Conservation (phyloP, 2,113 vertebrate species). For the Mystacornis crossleyi region DNA sequence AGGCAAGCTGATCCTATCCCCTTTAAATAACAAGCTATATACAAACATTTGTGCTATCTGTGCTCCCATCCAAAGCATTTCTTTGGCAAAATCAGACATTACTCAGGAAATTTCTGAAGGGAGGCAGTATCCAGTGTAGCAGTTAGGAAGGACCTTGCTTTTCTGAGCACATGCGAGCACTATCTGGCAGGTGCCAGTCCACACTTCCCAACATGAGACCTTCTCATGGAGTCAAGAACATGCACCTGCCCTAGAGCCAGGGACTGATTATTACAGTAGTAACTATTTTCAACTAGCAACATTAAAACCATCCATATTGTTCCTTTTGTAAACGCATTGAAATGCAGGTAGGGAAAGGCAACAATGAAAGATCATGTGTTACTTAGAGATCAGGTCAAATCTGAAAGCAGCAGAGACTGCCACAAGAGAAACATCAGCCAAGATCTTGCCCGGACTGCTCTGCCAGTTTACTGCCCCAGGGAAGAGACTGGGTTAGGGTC, state of each 20-base stretch:
- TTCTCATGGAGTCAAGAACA: not conserved
- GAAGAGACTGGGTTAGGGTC: not conserved
- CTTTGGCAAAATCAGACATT: not conserved
- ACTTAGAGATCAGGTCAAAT: not conserved
- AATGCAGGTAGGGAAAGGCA: not conserved
- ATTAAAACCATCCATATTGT: not conserved
- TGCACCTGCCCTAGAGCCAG: not conserved
- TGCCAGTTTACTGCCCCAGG: not conserved
- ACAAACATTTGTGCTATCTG: not conserved
- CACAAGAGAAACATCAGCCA: not conserved
- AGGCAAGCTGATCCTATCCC: not conserved
- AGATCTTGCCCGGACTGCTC: accelerated
- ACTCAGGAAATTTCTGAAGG: not conserved
- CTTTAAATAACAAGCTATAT: not conserved
- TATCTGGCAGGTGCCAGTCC: not conserved
- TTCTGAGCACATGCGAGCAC: not conserved
- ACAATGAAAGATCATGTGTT: not conserved
- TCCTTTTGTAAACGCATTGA: not conserved
- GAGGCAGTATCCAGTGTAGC: not conserved
- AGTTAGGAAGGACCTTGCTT: not conserved
- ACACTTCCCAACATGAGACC: not conserved
- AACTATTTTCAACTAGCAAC: not conserved
- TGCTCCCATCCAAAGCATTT: not conserved
- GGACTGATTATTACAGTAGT: not conserved
- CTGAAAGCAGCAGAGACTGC: not conserved